Evolutionary conservation across 2,888 invertebrate species (phyloP).

Genomic region (Monopis laevigella): DNA sequence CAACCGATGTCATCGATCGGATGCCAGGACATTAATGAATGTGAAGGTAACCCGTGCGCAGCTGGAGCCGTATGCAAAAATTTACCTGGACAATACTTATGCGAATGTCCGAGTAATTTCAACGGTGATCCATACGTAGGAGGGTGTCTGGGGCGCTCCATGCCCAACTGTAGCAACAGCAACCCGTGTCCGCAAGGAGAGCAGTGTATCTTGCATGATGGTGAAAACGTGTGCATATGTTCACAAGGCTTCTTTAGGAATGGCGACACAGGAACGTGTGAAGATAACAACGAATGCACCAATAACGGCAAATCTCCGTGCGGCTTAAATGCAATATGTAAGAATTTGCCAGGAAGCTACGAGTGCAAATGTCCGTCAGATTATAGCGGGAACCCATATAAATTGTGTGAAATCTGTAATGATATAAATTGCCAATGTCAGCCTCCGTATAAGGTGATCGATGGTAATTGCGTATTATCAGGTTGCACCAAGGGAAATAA

Average conservation of each 20-base stretch:
- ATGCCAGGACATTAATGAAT: conserved; percentile 91
- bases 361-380: conserved; percentile 91
- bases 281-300: conserved; percentile 88
- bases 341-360: conserved; percentile 92
- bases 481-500: conserved; percentile 83
- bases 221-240: conserved; percentile 88
- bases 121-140: conserved; percentile 82
- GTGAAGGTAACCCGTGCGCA: conserved; percentile 81
- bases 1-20: conserved; percentile 71
- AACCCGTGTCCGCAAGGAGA: conserved; percentile 87
- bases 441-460: conserved; percentile 84
- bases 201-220: conserved; percentile 83
- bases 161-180: conserved; percentile 74
- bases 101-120: conserved; percentile 87
- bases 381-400: conserved; percentile 90
- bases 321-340: conserved; percentile 89
- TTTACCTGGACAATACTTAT: conserved; percentile 84
- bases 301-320: conserved; percentile 82
- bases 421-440: conserved; percentile 87
- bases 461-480: conserved; percentile 85
- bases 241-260: conserved; percentile 87
- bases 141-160: conserved; percentile 75
- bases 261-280: conserved; percentile 76
- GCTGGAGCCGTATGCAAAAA: conserved; percentile 89
- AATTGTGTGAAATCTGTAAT: conserved; percentile 85